Evolutionary conservation across 2,113 vertebrate species (phyloP).

Genomic region (Pao palembangensis): DNA sequence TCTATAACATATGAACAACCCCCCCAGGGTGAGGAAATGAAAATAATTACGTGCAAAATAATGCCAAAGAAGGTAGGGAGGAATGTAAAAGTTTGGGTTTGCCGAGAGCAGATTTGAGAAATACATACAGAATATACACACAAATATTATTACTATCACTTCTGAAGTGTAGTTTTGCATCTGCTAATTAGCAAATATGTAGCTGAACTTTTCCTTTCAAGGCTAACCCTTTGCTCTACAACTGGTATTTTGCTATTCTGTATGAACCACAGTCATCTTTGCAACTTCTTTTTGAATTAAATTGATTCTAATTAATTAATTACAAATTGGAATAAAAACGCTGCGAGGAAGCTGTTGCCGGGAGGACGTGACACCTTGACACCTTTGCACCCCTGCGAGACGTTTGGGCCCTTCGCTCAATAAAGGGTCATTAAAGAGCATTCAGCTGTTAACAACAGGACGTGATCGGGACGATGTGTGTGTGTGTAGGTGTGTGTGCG

Average conservation of each 20-base stretch:
- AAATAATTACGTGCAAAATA: slow-evolving; percentile 51
- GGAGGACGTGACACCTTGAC: slow-evolving; percentile 24
- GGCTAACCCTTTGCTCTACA: not conserved
- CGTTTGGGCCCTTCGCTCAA: slow-evolving; percentile 16
- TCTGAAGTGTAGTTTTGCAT: too few species aligned
- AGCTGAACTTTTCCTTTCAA: not conserved
- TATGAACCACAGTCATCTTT: not conserved
- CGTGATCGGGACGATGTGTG: slow-evolving; percentile 44
- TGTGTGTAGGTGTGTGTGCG: too few species aligned
- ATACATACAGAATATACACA: not conserved
- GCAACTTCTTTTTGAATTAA: slow-evolving; percentile 10
- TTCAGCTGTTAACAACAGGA: slow-evolving; percentile 58
- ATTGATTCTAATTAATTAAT: too few species aligned
- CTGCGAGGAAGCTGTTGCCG: not conserved
- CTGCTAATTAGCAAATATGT: not conserved
- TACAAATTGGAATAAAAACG: too few species aligned
- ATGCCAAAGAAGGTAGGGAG: slow-evolving; percentile 31
- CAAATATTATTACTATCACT: not conserved
- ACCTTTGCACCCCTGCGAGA: slow-evolving; percentile 24
- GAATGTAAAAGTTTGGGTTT: slow-evolving; percentile 44
- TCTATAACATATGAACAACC: slow-evolving; percentile 55
- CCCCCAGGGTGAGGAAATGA: slow-evolving; percentile 38
- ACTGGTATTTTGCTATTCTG: not conserved
- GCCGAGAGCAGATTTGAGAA: slow-evolving; percentile 9
- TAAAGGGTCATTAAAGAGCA: slow-evolving; percentile 34